Conservation (phyloP, 1,140 invertebrate species). For the Scaptomyza montana region DNA sequence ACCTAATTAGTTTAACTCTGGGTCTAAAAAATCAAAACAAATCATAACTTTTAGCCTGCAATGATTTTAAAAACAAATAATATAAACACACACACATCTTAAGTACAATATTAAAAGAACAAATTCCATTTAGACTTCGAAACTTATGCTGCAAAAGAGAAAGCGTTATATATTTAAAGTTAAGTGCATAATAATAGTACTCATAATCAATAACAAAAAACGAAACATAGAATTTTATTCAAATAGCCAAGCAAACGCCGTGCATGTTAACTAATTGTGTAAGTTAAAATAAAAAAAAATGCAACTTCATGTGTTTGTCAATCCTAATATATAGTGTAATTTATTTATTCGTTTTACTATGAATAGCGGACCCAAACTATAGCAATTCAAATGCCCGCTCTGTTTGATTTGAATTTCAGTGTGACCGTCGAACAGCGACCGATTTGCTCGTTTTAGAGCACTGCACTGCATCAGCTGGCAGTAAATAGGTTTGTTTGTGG, state of each 20-base stretch:
- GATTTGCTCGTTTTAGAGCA: background rate
- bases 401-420: conserved; percentile 1
- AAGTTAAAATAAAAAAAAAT: conserved; percentile 67
- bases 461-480: conserved; percentile 4
- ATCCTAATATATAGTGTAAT: background rate
- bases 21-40: conserved; percentile 19
- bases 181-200: conserved; percentile 52
- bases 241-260: conserved; percentile 54
- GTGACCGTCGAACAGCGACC: conserved; percentile 6
- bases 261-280: conserved; percentile 80
- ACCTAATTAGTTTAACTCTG: conserved; percentile 69
- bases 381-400: background rate
- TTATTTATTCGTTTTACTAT: background rate
- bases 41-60: conserved; percentile 29
- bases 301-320: conserved; percentile 37
- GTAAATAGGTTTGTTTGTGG: background rate
- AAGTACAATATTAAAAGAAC: conserved; percentile 42
- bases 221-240: conserved; percentile 40
- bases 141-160: conserved; percentile 43
- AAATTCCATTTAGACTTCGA: conserved; percentile 43
- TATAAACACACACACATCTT: conserved; percentile 10
- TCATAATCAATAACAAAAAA: conserved; percentile 61
- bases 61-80: conserved; percentile 32
- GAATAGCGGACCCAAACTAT: no score
- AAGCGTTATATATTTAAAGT: conserved; percentile 25